These are phyloP conservation scores for Cnemophilus loriae DNA, from an alignment of 2,113 vertebrate genomes.

Conservation along the genomic window DNA sequence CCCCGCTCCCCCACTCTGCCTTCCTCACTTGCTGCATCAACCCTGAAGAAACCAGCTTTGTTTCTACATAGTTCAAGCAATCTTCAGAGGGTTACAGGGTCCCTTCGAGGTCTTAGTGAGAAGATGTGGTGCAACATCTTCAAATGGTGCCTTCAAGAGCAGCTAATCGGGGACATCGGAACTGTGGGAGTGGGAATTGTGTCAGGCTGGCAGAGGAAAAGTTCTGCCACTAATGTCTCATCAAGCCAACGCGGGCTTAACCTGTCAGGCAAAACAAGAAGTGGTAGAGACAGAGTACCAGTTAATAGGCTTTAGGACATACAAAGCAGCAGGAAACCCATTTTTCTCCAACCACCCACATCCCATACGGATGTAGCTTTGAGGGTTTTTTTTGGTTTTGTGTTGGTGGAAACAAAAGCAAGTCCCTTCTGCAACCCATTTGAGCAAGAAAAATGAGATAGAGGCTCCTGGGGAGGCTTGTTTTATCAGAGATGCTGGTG, in stretches of 20 bases:
- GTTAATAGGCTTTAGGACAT: slow-evolving; percentile 41
- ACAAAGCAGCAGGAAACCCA: slow-evolving; percentile 45
- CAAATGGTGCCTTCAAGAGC: background rate
- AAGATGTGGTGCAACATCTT: background rate
- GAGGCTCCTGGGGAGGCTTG: background rate
- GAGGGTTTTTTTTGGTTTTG: background rate
- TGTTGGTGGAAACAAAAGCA: slow-evolving; percentile 49
- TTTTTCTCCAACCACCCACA: slow-evolving; percentile 43
- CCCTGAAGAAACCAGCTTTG: background rate
- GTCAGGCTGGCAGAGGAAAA: background rate
- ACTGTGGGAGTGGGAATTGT: background rate
- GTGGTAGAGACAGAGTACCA: slow-evolving; percentile 5
- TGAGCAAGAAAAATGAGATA: slow-evolving; percentile 10
- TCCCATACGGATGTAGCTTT: slow-evolving; percentile 28
- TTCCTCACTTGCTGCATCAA: background rate
- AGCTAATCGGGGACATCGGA: background rate
- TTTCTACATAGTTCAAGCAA: background rate
- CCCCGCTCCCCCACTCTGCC: background rate
- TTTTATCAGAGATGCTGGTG: background rate
- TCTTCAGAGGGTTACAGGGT: background rate
- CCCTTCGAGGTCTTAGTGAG: background rate
- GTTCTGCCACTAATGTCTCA: background rate
- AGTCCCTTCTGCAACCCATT: slow-evolving; percentile 22
- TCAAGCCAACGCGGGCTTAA: slow-evolving; percentile 3
- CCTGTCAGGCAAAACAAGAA: slow-evolving; percentile 38